Conservation (phyloP, 2,888 invertebrate genomes). For the Cephus runcator region DNA sequence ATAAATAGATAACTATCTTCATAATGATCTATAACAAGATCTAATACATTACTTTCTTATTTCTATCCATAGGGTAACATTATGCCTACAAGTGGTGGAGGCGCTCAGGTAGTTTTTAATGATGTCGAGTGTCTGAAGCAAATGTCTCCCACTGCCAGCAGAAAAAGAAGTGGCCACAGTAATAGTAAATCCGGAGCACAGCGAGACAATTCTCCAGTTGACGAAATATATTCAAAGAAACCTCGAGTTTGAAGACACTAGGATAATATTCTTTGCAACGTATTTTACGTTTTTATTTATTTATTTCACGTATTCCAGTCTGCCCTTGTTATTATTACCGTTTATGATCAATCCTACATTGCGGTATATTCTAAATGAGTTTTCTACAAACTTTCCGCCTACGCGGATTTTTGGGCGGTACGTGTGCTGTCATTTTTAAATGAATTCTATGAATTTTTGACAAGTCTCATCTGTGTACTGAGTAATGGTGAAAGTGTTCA, state of each 20-base stretch:
- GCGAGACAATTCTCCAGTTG: conserved; percentile 6
- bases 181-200: not conserved
- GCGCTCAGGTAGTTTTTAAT: conserved; percentile 94
- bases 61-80: conserved; percentile 79
- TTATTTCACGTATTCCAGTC: not conserved
- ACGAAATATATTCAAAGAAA: conserved; percentile 39
- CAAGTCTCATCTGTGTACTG: not conserved
- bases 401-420: not conserved
- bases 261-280: not conserved
- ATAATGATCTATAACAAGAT: not conserved
- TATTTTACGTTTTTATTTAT: not conserved
- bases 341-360: not conserved
- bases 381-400: not conserved
- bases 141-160: conserved; percentile 74
- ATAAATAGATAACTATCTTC: not conserved
- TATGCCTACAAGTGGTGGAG: conserved; percentile 92
- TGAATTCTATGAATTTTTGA: not conserved
- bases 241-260: conserved; percentile 28
- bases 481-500: not conserved
- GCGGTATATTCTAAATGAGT: not conserved
- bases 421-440: not conserved
- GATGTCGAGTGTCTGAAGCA: conserved; percentile 92
- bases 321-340: not conserved
- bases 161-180: conserved; percentile 53
- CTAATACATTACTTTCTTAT: not conserved